Conservation (phyloP, 2,888 invertebrate species). For the Dryobota labecula region DNA sequence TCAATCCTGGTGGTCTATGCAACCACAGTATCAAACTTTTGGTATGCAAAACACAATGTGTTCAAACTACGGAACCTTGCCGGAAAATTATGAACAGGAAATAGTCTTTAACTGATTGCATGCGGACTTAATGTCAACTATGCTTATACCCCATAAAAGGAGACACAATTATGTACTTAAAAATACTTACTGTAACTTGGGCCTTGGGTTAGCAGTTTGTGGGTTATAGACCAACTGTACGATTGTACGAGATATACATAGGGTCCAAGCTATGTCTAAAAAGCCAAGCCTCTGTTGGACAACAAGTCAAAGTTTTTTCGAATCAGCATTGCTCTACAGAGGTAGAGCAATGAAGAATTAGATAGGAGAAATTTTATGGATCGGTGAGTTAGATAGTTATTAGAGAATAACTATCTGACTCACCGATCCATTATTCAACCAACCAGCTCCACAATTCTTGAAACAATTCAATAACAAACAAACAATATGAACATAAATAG, state of each 20-base stretch:
- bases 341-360: too few species aligned
- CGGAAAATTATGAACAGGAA: conserved; percentile 18
- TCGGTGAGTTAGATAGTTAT: too few species aligned
- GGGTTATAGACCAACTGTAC: background rate
- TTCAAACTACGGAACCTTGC: conserved; percentile 18
- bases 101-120: conserved; percentile 22
- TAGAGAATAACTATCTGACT: conserved; percentile 19
- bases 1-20: conserved; percentile 25
- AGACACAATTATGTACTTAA: background rate
- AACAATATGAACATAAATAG: conserved; percentile 22
- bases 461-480: conserved; percentile 35
- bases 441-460: background rate
- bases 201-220: background rate
- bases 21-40: background rate
- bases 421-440: conserved; percentile 14
- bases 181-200: too few species aligned
- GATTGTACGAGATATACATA: too few species aligned
- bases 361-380: too few species aligned
- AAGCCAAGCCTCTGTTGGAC: background rate
- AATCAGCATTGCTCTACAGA: too few species aligned
- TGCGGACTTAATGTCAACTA: conserved; percentile 8
- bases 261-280: background rate
- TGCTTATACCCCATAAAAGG: background rate
- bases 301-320: background rate
- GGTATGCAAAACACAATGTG: conserved; percentile 32